Base-by-base conservation (phyloP, 2,113 vertebrate species). In the Tauraco erythrolophus region DNA sequence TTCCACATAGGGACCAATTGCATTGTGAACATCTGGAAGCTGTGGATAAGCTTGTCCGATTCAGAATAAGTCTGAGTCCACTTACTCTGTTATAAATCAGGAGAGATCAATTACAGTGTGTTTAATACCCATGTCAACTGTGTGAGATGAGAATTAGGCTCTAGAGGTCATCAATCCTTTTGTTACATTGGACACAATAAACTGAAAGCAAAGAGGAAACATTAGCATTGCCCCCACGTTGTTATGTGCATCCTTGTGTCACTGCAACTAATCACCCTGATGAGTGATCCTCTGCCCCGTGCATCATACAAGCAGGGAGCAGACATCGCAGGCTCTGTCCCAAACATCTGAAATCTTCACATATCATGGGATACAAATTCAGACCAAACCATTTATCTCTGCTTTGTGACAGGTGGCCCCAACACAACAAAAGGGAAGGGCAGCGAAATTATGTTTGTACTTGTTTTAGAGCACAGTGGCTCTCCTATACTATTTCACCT, bases 11-110 rank as follows among this genome's bases (percentile, higher is more conserved):
- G 84, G 19, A 84, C 48, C 43, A 53, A 93, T 75, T 93, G 43
- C 43, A 71, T 45, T 65, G 79, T 89, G 94, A 96, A 81, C 76
- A 70, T 93, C 89, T 92, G 86, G 78, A 97, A 94, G 74, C 6
- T 79, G 77, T 95, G 84, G 62, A 61, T 88, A 79, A 87, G 18
- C 31, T 78, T 92, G 66, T 60, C 62, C 75, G 65, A 25, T 64
- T 94, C 81, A 70, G 88, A 92, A 65, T 70, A 19, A 91, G 62
- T 92, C 88, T 88, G 76, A 95, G 66, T 89, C 74, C 30, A 22
- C 75, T 75, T 82, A 33, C 28, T 50, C 31, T 60, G 28, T 35
- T 87, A 70, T 54, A 82, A 92, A 88, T 72, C 53, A 69, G 25
- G 27, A 93, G 35, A 94, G 58, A 45, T 81, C 62, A 72, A 77